A percentile compares a stretch with the other conserved stretches of the same genome.
These are phyloP conservation scores for Agriopis marginaria DNA, from an alignment of 2,888 invertebrate species.

Conservation along the genomic window DNA sequence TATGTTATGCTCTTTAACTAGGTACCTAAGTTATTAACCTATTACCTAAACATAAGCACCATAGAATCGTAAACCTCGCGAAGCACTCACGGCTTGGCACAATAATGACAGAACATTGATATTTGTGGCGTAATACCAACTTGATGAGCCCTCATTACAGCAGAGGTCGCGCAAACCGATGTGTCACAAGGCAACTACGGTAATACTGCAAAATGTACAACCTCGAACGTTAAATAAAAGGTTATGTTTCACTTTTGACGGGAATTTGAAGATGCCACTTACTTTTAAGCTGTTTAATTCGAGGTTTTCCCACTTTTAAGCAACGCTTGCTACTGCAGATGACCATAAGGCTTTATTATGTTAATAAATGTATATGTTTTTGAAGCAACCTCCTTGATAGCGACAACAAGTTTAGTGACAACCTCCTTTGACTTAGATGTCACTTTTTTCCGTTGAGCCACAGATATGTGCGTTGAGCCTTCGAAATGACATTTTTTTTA, in stretches of 20 bases:
- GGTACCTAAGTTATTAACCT: too few species aligned
- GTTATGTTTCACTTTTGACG: neutral
- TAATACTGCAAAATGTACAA: conserved; percentile 29
- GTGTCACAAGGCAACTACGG: conserved; percentile 34
- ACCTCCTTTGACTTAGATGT: too few species aligned
- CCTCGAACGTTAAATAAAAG: conserved; percentile 59
- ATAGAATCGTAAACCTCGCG: neutral
- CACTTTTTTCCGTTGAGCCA: too few species aligned
- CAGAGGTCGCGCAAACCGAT: conserved; percentile 26
- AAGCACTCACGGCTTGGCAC: conserved; percentile 14
- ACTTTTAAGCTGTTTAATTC: neutral
- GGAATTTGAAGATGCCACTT: neutral
- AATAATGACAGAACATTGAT: conserved; percentile 47
- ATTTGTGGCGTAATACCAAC: conserved; percentile 57
- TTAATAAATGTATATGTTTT: too few species aligned
- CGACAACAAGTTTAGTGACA: too few species aligned
- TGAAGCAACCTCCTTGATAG: too few species aligned
- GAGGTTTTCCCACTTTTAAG: too few species aligned
- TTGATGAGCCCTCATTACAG: conserved; percentile 37
- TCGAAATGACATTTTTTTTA: too few species aligned
- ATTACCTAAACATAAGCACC: neutral
- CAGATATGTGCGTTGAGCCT: too few species aligned
- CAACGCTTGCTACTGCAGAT: too few species aligned
- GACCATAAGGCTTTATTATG: too few species aligned
- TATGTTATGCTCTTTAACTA: too few species aligned